phyloP scores from a whole-genome alignment of 1,140 invertebrate species.

The Ceratosolen fusciceps region DNA sequence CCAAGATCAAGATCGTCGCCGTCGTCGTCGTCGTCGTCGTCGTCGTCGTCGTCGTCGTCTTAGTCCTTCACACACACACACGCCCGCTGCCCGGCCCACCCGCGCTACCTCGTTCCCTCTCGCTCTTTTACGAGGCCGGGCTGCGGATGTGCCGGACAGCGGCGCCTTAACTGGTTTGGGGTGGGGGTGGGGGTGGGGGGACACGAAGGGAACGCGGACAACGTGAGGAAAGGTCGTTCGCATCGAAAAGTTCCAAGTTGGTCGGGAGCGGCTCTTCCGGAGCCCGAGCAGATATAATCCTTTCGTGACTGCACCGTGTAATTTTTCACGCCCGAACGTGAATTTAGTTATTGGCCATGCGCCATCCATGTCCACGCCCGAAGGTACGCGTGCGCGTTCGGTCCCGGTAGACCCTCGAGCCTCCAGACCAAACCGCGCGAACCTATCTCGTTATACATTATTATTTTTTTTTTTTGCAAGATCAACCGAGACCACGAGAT shows the following conservation, averaged over 20 bases:
- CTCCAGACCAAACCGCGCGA: conserved; percentile 17
- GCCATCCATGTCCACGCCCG: background rate
- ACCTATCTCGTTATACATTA: background rate
- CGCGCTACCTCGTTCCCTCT: background rate
- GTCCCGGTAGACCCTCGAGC: conserved; percentile 1
- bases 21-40: too few relatives aligned
- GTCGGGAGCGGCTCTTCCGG: background rate
- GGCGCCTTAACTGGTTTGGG: background rate
- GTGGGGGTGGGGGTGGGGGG: background rate
- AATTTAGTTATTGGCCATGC: background rate
- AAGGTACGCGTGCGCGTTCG: background rate
- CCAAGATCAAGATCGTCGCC: background rate
- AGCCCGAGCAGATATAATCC: conserved; percentile 17
- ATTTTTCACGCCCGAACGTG: conserved; percentile 40
- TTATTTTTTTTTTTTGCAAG: conserved; percentile 1
- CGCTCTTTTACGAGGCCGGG: background rate
- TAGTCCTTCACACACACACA: too few relatives aligned
- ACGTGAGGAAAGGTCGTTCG: conserved; percentile 41
- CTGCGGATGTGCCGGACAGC: too few relatives aligned
- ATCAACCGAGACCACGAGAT: conserved; percentile 8
- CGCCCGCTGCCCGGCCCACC: background rate
- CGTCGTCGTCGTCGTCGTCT: too few relatives aligned
- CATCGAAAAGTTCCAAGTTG: conserved; percentile 44
- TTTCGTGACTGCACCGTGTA: conserved; percentile 37
- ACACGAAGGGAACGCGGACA: background rate